Base-by-base conservation (phyloP, 2,113 vertebrate species). In the Ranitomeya variabilis region DNA sequence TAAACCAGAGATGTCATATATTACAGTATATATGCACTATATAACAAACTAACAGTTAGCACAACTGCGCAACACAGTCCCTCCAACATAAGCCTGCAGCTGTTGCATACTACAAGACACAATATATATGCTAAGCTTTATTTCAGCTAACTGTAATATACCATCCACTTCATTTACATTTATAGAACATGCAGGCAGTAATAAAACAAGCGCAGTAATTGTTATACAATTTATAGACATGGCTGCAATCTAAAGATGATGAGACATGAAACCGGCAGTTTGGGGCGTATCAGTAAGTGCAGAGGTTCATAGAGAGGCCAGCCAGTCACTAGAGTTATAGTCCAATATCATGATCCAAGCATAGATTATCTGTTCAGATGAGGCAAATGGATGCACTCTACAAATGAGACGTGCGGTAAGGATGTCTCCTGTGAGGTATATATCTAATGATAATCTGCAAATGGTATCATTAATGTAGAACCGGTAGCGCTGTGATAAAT, bases 341-440 rank as follows among this genome's bases (percentile, higher is more conserved):
- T 80, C 79, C 79, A 80, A 60, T 60, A 80, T 80, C 55, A 13
- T 31, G 79, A 60, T 80, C 79, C 79, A 80, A 80, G 57, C 57
- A 60, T 80, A 80, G 78, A 80, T 80, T 80, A 80, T 80, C 78
- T 80, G 54, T 31, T 59, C 71, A 45, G 71, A 74, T 16, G 71
- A 74, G 31, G 71, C 71, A 45, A 51, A 74, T 74, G 19, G 31
- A 74, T 74, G 26, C 26, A 37, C 37, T 26, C 69, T 69, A 21
- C 3, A 8, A 12, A 51, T 52, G 51, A 54, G 45, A 78, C 18
- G 21, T 19, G 51, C 77, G 1, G 11, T 51, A 79, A 54, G 14
- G 51, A 79, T 54, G n/a, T 80, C n/a, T 80, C 12, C 2, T 59
- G 52, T 80, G 45, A 78, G 76, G 52, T 31, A 54, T 78, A 5